phyloP scores from a whole-genome alignment of 37 sponge, comb jelly and placozoan species.

The Oopsacas minuta region DNA sequence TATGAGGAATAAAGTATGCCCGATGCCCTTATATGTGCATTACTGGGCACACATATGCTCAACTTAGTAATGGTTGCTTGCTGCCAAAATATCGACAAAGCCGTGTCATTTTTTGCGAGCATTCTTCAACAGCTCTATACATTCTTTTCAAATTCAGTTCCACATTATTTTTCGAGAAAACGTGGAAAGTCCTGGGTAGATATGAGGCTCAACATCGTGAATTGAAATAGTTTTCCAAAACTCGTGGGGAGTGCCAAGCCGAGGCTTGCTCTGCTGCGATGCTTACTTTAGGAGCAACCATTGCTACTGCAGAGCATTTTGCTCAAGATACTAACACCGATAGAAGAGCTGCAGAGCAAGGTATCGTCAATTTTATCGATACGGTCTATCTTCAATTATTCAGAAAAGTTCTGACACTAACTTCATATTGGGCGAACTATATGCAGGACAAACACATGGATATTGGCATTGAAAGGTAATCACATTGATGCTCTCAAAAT shows the following conservation, averaged over 20 bases:
- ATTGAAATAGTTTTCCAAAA: conserved; percentile 3
- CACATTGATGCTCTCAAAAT: not conserved
- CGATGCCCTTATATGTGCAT: not conserved
- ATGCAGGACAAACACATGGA: not conserved
- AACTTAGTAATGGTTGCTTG: not conserved
- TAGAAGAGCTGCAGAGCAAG: conserved; percentile 5
- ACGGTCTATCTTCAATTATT: not conserved
- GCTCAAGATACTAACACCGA: not conserved
- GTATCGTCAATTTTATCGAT: not conserved
- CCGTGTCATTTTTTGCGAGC: not conserved
- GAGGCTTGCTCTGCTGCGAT: not conserved
- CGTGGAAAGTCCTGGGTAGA: not conserved
- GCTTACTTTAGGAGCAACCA: not conserved
- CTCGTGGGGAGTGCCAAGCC: not conserved
- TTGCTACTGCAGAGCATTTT: not conserved
- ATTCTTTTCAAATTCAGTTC: not conserved
- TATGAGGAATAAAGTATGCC: not conserved
- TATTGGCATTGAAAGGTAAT: not conserved
- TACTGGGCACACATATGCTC: not conserved
- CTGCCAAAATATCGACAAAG: not conserved
- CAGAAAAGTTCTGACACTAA: not conserved
- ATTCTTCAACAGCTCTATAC: not conserved
- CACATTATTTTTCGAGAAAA: conserved; percentile 15
- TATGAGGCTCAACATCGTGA: not conserved
- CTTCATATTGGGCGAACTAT: not conserved